phyloP scores from a whole-genome alignment of 2,888 invertebrate species.

The Epinotia brunnichana region DNA sequence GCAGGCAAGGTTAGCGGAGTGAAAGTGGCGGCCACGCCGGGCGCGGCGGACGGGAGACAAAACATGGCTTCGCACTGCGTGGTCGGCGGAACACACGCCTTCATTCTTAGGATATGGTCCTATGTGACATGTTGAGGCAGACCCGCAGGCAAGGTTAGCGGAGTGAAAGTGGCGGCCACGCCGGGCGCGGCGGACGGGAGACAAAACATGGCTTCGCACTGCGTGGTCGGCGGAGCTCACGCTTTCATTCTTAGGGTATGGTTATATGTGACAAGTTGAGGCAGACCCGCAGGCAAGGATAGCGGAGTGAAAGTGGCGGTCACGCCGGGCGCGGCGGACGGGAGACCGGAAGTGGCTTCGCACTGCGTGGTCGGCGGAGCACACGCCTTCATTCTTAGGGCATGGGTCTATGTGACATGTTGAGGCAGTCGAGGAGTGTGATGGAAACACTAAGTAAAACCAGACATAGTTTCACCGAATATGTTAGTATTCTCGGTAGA shows the following conservation, averaged over 20 bases:
- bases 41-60: slow-evolving; percentile 46
- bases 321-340: slow-evolving; percentile 49
- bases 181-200: slow-evolving; percentile 49
- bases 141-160: no score
- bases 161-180: no score
- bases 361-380: slow-evolving; percentile 76
- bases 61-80: slow-evolving; percentile 57
- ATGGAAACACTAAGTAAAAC: no score
- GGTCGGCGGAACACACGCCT: slow-evolving; percentile 79
- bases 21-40: slow-evolving; percentile 49
- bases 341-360: slow-evolving; percentile 43
- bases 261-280: no score
- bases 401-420: slow-evolving; percentile 43
- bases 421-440: no score
- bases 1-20: slow-evolving; percentile 56
- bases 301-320: slow-evolving; percentile 50
- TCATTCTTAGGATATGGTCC: slow-evolving; percentile 67
- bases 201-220: no score
- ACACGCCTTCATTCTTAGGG: slow-evolving; percentile 77
- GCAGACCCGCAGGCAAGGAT: slow-evolving; percentile 56
- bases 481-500: no score
- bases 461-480: no score
- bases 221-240: no score
- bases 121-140: background rate
- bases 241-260: no score